Base-by-base conservation (phyloP, 2,888 invertebrate species). In the Ceramica pisi region DNA sequence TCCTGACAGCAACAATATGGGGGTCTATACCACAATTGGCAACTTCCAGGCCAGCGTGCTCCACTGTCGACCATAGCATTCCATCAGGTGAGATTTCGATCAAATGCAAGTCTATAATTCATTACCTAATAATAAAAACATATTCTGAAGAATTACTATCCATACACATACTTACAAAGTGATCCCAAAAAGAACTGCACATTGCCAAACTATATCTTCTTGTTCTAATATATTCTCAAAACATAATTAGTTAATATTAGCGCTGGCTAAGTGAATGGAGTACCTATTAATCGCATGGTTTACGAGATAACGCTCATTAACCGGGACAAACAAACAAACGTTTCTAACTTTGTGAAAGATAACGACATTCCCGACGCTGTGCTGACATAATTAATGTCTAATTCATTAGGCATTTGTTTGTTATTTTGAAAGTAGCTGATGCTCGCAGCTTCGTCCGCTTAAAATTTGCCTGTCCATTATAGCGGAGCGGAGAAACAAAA, bases 261-360 rank as follows among this genome's bases (percentile, higher is more conserved):
- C 51, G 57, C 59, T 21, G 67, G 53, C 50, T 71, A 71, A 78
- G 68, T 84, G 73, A 83, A 83, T 85, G 70, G 48, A 83, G 55
- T 68, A 67, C n/a, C n/a, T n/a, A n/a, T 51, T 85, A 81, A 78
- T 76, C 78, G 75, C 61, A 65, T 73, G 67, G 70, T 69, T 82
- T 76, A 73, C 7, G 62, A 78, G 76, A 86, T 85, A 82, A 67
- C 62, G 38, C 71, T 63, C 78, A 75, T 72, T 86, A 90, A 88
- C 81, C 81, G 63, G 90, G 80, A 85, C 89, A 88, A 77, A 88
- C 87, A 88, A 90, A 90, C 89, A 89, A 69, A 85, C 50, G 75
- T 73, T 78, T 82, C 56, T 81, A 76, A 86, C 77, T 82, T 73
- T 74, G 71, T 75, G 75, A 73, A 70, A 81, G 83, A 78, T 86